Evolutionary conservation across 2,888 invertebrate genomes (phyloP), one percentile per base, ranked within the genome.

Genomic region (Agelastica alni): DNA sequence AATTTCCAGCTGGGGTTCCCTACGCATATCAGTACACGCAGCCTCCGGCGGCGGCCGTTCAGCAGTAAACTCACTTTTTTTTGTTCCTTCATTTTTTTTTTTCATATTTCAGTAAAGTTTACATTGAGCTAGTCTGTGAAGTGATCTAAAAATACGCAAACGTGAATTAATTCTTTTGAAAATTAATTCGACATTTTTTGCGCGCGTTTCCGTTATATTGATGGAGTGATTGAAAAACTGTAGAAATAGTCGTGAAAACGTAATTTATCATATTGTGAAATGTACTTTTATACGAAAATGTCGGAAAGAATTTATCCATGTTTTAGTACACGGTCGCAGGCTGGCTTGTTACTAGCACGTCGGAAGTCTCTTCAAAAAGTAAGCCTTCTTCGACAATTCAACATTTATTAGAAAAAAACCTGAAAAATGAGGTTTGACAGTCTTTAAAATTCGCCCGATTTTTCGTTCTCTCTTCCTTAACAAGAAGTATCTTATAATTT

Each of bases 1-100:
- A 88, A 75, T 86, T 86, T 75, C 84, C 85, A 48, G 83, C 86
- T 3, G 83, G 86, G 9, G 83, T 86, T 72, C 82, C 85, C 5
- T 87, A 86, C 74, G 66, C 74, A 74, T 86, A 68, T 77, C 84
- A 75, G 70, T 87, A 75, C 79, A 84, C 78, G 70, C 87, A 75
- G 75, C 81, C 87, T 26, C 84, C 88, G 37, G 85, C 88, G 37
- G 77, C 79, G 26, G 75, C 79, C 26, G 88, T 89, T 49, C 89
- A 89, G 75, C 89, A 89, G 81, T 89, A 87, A 84, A 73, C 71
- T 12, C 64, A 63, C 20, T 22, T 36, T 18, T 45, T 46, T 51
- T 70, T 9, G 12, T 45, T 26, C 26, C 7, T 26, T 26, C 26
- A 7, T 31, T 14, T 12, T 36, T 49, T 41, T 49, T 32, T 31